Base-by-base conservation (phyloP, 2,797 vertebrate genomes). In the Stomatorhinus walkeri region DNA sequence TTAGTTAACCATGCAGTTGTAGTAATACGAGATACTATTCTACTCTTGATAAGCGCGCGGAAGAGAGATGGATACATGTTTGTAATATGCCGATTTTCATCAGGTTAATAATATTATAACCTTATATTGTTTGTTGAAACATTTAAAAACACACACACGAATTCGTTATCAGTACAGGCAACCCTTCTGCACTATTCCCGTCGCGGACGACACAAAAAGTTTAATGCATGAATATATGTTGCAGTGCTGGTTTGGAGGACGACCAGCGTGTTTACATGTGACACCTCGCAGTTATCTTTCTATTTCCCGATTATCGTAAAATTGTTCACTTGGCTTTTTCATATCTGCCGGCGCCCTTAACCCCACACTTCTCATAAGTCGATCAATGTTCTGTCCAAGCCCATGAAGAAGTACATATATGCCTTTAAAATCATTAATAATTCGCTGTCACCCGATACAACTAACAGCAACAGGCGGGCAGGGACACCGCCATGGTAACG, bases 401-500 rank as follows among this genome's bases (percentile, higher is more conserved):
- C 24, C 32, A 14, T 24, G 40, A 68, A 54, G 43, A 68, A 56
- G 22, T 48, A 51, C 46, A 49, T 40, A 48, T 22, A 51, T 89
- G 43, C 83, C 86, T 51, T 52, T 90, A 48, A 81, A 90, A 83
- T 43, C 88, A 91, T 88, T 90, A 92, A 92, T 91, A 91, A 91
- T 92, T 91, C 40, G 91, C 88, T 88, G 91, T 88, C 59, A 93
- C 87, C 46, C 88, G 88, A 93, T 91, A 90, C 85, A 87, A 83
- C 87, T 54, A 59, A 81, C 68, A 89, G 90, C 72, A 51, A 43
- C 72, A 88, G 83, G 72, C 79, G 89, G 91, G 88, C 88, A 90
- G 59, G 36, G 36, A 56, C 76, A 85, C 92, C 90, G 87, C 92
- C 92, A 93, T 94, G 92, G 91, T 7, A 85, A 95, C 92, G 76